phyloP scores from a whole-genome alignment of 2,113 vertebrate genomes.

The Myocastor coypus region DNA sequence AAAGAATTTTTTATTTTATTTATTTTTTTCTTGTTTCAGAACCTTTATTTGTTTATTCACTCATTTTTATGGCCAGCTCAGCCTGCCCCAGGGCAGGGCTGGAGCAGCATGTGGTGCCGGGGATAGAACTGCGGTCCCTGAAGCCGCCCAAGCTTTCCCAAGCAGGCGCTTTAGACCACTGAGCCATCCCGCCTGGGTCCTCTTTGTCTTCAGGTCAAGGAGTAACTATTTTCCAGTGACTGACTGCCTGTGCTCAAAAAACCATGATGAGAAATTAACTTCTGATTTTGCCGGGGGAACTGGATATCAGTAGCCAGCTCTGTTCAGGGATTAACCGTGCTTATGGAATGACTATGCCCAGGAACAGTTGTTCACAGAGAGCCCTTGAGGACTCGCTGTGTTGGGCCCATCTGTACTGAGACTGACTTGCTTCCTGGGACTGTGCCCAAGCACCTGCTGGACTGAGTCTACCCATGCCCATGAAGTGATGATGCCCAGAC shows the following conservation, averaged over 20 bases:
- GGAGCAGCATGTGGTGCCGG: too few species aligned
- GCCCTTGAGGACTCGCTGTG: background rate
- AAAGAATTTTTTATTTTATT: too few species aligned
- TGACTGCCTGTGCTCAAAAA: background rate
- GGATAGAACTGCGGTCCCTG: too few species aligned
- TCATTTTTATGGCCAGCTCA: too few species aligned
- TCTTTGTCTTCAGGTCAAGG: background rate
- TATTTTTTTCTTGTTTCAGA: too few species aligned
- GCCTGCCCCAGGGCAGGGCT: too few species aligned
- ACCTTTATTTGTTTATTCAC: too few species aligned
- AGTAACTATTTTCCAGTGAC: background rate
- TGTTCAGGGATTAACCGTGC: background rate
- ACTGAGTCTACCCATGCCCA: background rate
- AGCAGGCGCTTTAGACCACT: too few species aligned
- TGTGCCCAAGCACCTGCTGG: background rate
- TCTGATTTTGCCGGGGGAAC: background rate
- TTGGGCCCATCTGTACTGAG: background rate
- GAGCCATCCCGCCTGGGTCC: too few species aligned
- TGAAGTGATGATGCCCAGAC: background rate
- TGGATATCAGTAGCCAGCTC: background rate
- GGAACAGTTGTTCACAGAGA: background rate
- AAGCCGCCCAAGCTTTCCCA: too few species aligned
- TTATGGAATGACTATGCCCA: background rate
- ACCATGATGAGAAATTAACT: background rate
- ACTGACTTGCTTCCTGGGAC: background rate